Evolutionary conservation across 2,888 invertebrate genomes (phyloP).

Genomic region (Chymomyza procnemis): DNA sequence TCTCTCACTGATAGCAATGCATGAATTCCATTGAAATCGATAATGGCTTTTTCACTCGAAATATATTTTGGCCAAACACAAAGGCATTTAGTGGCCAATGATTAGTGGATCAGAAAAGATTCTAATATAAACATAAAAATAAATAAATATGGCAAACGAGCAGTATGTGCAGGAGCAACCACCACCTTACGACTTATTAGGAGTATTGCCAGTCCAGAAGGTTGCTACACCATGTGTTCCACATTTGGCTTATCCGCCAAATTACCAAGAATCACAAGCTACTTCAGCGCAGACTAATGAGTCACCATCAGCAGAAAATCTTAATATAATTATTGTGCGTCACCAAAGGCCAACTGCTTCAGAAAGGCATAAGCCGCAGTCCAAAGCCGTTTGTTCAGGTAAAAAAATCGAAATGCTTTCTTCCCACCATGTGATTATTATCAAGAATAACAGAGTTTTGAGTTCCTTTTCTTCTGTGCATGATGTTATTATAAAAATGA

Average conservation of each 20-base stretch:
- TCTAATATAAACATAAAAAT: neutral
- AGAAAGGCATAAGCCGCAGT: neutral
- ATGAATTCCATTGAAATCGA: neutral
- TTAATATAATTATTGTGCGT: neutral
- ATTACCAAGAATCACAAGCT: too few relatives aligned
- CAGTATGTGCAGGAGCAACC: neutral
- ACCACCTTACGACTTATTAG: neutral
- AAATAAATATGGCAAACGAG: neutral
- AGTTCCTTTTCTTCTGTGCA: too few relatives aligned
- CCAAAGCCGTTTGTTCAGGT: neutral
- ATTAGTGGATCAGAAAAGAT: neutral
- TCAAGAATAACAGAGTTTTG: too few relatives aligned
- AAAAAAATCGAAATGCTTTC: too few relatives aligned
- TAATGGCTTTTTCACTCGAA: neutral
- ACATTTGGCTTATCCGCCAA: neutral
- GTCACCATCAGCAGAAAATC: neutral
- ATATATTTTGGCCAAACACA: neutral
- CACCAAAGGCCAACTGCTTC: neutral
- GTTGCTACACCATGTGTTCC: neutral
- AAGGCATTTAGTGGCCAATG: neutral
- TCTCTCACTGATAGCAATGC: neutral
- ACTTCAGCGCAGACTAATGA: neutral
- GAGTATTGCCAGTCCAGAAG: neutral
- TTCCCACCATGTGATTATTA: too few relatives aligned
- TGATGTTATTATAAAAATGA: too few relatives aligned